These are phyloP conservation scores for Halichoerus grypus DNA, from an alignment of 2,113 vertebrate genomes.

Conservation along the genomic window DNA sequence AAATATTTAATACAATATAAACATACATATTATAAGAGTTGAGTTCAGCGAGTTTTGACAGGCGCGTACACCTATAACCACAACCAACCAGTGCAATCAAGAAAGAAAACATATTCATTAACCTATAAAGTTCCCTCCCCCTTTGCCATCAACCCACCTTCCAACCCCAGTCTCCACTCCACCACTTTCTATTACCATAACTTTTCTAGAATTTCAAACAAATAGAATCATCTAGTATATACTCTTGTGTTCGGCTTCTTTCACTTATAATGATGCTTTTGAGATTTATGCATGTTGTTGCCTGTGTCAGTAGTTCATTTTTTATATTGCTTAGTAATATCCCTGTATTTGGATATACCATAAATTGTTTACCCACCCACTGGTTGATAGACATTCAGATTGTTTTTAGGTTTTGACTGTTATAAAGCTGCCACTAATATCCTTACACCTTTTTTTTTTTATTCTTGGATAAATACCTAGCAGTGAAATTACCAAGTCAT, in stretches of 20 bases:
- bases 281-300: background rate
- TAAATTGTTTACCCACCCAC: background rate
- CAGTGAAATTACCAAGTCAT: background rate
- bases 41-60: background rate
- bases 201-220: constrained; percentile 16
- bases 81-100: background rate
- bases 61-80: background rate
- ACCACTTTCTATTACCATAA: background rate
- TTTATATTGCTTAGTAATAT: background rate
- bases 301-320: background rate
- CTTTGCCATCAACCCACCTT: background rate
- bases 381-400: background rate
- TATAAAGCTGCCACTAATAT: constrained; percentile 10
- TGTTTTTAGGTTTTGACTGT: background rate
- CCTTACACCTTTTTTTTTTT: background rate
- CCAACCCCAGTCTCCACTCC: background rate
- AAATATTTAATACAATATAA: background rate
- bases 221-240: background rate
- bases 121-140: background rate
- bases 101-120: background rate
- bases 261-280: background rate
- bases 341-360: background rate
- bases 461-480: background rate
- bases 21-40: background rate
- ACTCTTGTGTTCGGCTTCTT: background rate